Percentiles rank a stretch among this genome's conserved stretches.
These are phyloP conservation scores for Synanthedon vespiformis DNA, from an alignment of 2,888 invertebrate species.

Conservation along the genomic window DNA sequence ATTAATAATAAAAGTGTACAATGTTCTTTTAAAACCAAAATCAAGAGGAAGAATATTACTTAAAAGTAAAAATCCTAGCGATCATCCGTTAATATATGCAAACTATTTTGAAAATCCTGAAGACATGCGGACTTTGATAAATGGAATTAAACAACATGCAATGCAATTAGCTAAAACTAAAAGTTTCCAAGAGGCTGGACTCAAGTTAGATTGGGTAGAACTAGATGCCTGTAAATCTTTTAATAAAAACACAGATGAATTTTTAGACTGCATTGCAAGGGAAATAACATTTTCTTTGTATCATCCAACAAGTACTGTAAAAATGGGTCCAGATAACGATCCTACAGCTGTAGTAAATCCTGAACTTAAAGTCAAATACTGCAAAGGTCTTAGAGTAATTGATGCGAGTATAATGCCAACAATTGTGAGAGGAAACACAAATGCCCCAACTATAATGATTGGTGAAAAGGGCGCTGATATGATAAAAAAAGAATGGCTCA, in stretches of 20 bases:
- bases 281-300: conserved; percentile 66
- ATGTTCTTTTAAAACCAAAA: conserved; percentile 74
- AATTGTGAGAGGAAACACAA: conserved; percentile 72
- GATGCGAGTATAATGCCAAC: conserved; percentile 77
- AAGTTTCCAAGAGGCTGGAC: conserved; percentile 26
- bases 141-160: conserved; percentile 23
- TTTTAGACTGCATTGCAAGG: conserved; percentile 31
- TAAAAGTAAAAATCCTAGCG: conserved; percentile 73
- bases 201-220: conserved; percentile 34
- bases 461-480: conserved; percentile 75
- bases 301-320: conserved; percentile 76
- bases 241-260: conserved; percentile 24
- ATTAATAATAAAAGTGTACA: conserved; percentile 53
- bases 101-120: conserved; percentile 72
- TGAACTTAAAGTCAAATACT: conserved; percentile 64
- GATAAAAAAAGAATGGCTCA: conserved; percentile 68
- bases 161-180: conserved; percentile 28
- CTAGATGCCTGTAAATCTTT: conserved; percentile 32
- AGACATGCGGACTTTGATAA: conserved; percentile 51
- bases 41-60: conserved; percentile 77
- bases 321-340: conserved; percentile 69
- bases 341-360: conserved; percentile 66
- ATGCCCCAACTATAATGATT: conserved; percentile 74
- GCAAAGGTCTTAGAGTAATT: conserved; percentile 68
- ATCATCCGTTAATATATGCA: conserved; percentile 73